Conservation (phyloP, 30 jellyfish, hydroid and myxozoan species). For the Pelagia noctiluca region DNA sequence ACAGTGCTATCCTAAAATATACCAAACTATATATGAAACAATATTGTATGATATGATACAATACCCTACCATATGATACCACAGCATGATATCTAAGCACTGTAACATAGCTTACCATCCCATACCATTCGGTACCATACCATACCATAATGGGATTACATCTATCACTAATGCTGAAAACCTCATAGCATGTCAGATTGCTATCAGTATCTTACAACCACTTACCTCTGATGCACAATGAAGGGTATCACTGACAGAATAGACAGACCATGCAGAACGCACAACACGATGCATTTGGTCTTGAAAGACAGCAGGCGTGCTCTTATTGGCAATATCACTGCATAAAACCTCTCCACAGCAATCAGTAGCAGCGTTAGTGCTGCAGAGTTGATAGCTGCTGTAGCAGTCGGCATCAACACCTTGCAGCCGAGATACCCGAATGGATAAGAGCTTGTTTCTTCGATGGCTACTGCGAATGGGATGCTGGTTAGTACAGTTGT, state of each 20-base stretch:
- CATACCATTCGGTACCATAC: too few relatives aligned
- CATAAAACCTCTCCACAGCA: slow-evolving; percentile 72
- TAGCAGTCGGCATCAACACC: slow-evolving; percentile 72
- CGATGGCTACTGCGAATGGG: slow-evolving; percentile 60
- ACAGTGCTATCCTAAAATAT: background rate
- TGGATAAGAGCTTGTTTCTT: slow-evolving; percentile 42
- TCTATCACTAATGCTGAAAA: too few relatives aligned
- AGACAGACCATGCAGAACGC: slow-evolving; percentile 42
- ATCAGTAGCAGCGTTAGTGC: slow-evolving; percentile 60
- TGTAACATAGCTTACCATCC: too few relatives aligned
- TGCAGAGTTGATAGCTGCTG: slow-evolving; percentile 67
- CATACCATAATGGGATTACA: too few relatives aligned
- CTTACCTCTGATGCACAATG: slow-evolving; percentile 31
- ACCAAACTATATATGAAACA: background rate
- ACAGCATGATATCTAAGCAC: too few relatives aligned
- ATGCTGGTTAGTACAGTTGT: slow-evolving; percentile 54
- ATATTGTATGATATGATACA: background rate
- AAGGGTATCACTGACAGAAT: slow-evolving; percentile 49
- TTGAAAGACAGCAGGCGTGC: slow-evolving; percentile 44
- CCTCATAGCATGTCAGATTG: too few relatives aligned
- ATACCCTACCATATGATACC: too few relatives aligned
- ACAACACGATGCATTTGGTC: slow-evolving; percentile 21
- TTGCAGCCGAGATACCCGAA: slow-evolving; percentile 73
- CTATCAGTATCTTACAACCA: too few relatives aligned
- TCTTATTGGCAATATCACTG: slow-evolving; percentile 67